A percentile compares a stretch with the other conserved stretches of the same genome.
phyloP scores from a whole-genome alignment of 2,113 vertebrate genomes.

The Felis chaus region DNA sequence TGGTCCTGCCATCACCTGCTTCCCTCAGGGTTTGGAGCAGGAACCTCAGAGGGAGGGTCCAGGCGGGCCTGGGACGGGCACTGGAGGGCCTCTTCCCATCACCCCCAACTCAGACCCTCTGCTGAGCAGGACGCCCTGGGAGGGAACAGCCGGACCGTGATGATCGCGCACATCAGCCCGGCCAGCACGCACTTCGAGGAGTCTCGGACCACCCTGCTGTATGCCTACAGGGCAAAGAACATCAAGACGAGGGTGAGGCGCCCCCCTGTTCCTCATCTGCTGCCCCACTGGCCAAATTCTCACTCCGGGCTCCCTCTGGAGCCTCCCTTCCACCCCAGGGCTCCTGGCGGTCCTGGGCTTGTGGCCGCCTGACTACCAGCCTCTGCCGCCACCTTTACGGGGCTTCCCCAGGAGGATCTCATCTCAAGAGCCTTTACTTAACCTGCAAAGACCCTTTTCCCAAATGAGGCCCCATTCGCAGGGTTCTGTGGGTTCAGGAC shows the following conservation, averaged over 20 bases:
- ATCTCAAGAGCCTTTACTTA: background rate
- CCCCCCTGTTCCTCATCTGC: rapidly evolving
- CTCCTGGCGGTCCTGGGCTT: background rate
- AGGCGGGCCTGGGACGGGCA: background rate
- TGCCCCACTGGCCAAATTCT: background rate
- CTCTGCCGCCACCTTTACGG: background rate
- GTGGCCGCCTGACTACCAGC: rapidly evolving
- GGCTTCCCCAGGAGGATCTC: background rate
- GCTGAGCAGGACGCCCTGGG: constrained; percentile 78
- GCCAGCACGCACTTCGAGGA: constrained; percentile 83
- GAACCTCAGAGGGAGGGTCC: background rate
- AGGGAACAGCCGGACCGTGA: constrained; percentile 81
- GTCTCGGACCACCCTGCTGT: constrained; percentile 80
- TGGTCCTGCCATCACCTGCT: no score
- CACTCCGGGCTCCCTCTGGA: rapidly evolving
- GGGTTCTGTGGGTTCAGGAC: rapidly evolving
- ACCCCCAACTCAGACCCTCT: background rate
- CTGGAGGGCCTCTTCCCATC: rapidly evolving
- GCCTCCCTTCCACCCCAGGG: background rate
- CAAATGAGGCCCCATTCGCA: background rate
- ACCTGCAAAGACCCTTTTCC: background rate
- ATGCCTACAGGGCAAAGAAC: constrained; percentile 77
- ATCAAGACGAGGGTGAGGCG: constrained; percentile 80
- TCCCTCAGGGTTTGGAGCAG: background rate
- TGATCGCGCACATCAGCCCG: constrained; percentile 83